These are phyloP conservation scores for Hydrozoanthus tunicans DNA, from an alignment of 64 coral and sea anemone species.

Conservation along the genomic window DNA sequence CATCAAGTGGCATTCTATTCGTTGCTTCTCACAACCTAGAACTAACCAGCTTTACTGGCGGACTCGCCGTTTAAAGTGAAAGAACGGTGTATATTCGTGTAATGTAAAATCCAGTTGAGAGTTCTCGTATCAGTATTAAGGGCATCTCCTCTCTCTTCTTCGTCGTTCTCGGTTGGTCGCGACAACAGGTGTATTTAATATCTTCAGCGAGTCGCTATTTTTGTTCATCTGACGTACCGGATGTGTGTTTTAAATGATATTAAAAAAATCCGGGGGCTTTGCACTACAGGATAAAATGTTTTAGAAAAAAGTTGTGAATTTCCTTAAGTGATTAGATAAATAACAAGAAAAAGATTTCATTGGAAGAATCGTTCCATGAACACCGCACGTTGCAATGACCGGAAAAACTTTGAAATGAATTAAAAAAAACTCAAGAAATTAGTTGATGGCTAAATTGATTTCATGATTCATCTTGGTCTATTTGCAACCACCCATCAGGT, in stretches of 20 bases:
- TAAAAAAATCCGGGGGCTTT: neutral
- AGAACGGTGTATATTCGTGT: too few relatives aligned
- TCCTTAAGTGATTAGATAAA: neutral
- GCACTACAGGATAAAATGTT: neutral
- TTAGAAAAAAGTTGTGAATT: neutral
- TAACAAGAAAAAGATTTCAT: neutral
- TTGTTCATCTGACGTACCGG: neutral
- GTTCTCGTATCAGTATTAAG: too few relatives aligned
- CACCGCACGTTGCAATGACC: neutral
- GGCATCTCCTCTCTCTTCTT: too few relatives aligned
- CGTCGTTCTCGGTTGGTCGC: too few relatives aligned
- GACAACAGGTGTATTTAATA: neutral
- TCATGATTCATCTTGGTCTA: neutral
- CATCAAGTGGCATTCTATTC: too few relatives aligned
- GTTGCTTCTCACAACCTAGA: too few relatives aligned
- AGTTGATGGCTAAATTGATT: neutral
- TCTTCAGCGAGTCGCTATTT: neutral
- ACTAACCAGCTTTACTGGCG: too few relatives aligned
- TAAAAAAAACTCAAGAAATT: neutral
- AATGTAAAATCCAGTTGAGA: too few relatives aligned
- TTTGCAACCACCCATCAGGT: too few relatives aligned
- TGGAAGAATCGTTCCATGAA: neutral
- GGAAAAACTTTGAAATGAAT: neutral
- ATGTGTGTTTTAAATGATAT: conserved; percentile 1
- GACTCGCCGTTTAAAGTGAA: too few relatives aligned